Percentiles rank a stretch among this genome's conserved stretches.
phyloP scores from a whole-genome alignment of 2,888 invertebrate genomes.

The Laothoe populi region DNA sequence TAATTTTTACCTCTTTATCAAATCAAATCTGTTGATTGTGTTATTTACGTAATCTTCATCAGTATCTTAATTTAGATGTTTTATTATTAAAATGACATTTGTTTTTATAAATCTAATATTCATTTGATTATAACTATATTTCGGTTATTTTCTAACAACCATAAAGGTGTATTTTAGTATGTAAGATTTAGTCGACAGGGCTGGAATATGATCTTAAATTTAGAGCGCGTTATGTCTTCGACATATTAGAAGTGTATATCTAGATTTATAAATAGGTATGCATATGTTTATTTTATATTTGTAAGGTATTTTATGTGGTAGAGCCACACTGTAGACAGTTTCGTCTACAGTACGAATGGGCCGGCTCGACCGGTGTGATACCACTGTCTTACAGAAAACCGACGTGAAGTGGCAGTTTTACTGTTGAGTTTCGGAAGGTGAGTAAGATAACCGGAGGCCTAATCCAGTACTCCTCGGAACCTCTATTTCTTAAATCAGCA shows the following conservation, averaged over 20 bases:
- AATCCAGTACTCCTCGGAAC: neutral
- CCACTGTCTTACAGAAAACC: slow-evolving; percentile 11
- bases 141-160: no score
- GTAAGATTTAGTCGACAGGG: neutral
- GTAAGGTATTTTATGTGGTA: neutral
- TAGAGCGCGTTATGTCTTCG: neutral
- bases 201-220: slow-evolving; percentile 8
- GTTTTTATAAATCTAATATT: no score
- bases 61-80: no score
- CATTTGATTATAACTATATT: no score
- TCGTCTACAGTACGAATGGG: slow-evolving; percentile 9
- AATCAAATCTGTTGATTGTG: no score
- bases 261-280: no score
- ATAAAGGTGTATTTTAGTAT: no score
- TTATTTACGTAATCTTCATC: no score
- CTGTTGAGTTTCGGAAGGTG: neutral
- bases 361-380: slow-evolving; percentile 9
- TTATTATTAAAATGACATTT: no score
- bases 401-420: neutral
- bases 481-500: neutral
- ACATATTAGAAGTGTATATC: no score
- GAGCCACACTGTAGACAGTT: neutral
- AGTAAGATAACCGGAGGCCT: slow-evolving; percentile 14
- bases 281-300: neutral
- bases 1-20: no score